phyloP scores from a whole-genome alignment of 2,888 invertebrate species.

The Drosophila koepferae region DNA sequence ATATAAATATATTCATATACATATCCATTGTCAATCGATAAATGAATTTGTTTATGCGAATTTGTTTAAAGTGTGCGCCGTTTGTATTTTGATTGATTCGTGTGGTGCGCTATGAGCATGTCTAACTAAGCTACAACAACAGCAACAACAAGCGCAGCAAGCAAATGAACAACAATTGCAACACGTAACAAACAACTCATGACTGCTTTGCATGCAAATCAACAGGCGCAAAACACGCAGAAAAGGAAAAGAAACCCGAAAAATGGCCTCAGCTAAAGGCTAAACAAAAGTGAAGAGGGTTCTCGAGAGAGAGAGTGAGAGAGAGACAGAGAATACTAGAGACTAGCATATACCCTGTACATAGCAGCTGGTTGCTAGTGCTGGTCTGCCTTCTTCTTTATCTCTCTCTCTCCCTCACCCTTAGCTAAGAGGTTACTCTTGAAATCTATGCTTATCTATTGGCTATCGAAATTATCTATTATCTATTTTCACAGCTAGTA shows the following conservation, averaged over 20 bases:
- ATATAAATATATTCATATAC: conserved; percentile 7
- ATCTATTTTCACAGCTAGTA: no score
- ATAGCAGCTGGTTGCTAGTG: no score
- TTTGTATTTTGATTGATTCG: conserved; percentile 68
- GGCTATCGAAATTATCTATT: no score
- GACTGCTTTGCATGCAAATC: conserved; percentile 73
- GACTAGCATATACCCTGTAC: conserved; percentile 1
- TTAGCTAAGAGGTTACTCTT: no score
- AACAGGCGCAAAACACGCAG: conserved; percentile 33
- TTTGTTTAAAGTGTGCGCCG: conserved; percentile 74
- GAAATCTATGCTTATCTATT: no score
- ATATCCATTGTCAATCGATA: conserved; percentile 53
- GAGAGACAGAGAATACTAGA: not conserved
- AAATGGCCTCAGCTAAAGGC: conserved; percentile 17
- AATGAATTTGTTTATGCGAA: conserved; percentile 78
- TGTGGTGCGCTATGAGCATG: conserved; percentile 53
- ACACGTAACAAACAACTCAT: conserved; percentile 39
- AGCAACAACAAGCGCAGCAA: conserved; percentile 4
- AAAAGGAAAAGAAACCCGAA: not conserved
- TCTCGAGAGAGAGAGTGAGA: not conserved
- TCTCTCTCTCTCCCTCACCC: no score
- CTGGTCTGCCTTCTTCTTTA: no score
- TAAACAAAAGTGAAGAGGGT: not conserved
- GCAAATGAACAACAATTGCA: conserved; percentile 31
- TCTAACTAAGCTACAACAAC: conserved; percentile 53